These are phyloP conservation scores for Rhamphomyia laevipes DNA, from an alignment of 2,888 invertebrate species.

Conservation along the genomic window DNA sequence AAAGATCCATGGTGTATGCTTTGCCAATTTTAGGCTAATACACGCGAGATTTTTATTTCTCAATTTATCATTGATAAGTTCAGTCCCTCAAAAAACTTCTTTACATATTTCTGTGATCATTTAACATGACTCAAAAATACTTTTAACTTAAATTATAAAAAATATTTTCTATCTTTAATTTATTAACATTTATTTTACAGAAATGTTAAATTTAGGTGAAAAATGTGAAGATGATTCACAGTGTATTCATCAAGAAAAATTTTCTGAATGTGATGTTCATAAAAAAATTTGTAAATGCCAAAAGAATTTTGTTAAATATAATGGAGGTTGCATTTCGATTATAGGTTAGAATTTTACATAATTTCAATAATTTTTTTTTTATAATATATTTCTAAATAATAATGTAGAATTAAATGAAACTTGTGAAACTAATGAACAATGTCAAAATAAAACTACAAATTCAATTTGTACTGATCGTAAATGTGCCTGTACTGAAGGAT, in stretches of 20 bases:
- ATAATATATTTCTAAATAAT: too few relatives aligned
- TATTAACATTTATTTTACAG: background rate
- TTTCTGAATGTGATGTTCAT: slow-evolving; percentile 21
- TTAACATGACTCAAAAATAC: too few relatives aligned
- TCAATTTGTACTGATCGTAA: slow-evolving; percentile 11
- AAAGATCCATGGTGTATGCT: too few relatives aligned
- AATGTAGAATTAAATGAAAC: slow-evolving; percentile 7
- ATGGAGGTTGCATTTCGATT: slow-evolving; percentile 22
- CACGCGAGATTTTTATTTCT: too few relatives aligned
- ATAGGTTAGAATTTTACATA: slow-evolving; percentile 20
- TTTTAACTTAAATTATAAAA: too few relatives aligned
- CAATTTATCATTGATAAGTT: too few relatives aligned
- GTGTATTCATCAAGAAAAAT: slow-evolving; percentile 22
- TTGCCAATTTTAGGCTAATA: too few relatives aligned
- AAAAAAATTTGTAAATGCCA: slow-evolving; percentile 22
- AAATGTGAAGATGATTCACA: slow-evolving; percentile 25
- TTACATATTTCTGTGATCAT: too few relatives aligned
- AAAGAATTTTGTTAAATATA: slow-evolving; percentile 18
- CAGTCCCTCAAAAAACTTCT: too few relatives aligned
- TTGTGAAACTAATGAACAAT: slow-evolving; percentile 15
- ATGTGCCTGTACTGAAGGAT: slow-evolving; percentile 18
- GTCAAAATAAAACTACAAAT: slow-evolving; percentile 16
- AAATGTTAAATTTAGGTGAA: slow-evolving; percentile 13
- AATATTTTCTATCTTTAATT: too few relatives aligned
- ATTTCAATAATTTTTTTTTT: background rate